Percentiles rank a stretch among this genome's conserved stretches.
phyloP scores from a whole-genome alignment of 2,797 vertebrate species.

The Poecilia velifera region DNA sequence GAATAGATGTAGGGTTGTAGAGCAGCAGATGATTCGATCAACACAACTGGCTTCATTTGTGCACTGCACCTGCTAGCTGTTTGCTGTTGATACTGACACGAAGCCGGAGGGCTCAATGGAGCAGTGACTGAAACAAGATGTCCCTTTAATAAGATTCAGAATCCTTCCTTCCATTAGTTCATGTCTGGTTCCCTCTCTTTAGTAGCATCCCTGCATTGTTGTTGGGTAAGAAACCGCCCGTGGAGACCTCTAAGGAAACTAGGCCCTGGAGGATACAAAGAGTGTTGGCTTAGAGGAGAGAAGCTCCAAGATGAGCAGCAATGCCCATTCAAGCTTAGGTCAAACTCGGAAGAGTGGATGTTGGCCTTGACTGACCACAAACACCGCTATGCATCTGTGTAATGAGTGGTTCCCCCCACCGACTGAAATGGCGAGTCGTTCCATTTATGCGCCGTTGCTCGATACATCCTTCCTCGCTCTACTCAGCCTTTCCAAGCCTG shows the following conservation, averaged over 20 bases:
- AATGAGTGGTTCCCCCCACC: constrained; percentile 68
- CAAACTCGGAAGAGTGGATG: constrained; percentile 69
- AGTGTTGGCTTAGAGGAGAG: constrained; percentile 31
- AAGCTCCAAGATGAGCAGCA: constrained; percentile 11
- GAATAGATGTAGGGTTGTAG: constrained; percentile 46
- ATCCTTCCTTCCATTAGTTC: constrained; percentile 62
- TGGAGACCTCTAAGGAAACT: constrained; percentile 51
- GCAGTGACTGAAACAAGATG: constrained; percentile 70
- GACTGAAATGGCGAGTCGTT: constrained; percentile 65
- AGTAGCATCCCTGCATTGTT: constrained; percentile 34
- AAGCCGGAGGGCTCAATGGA: constrained; percentile 50
- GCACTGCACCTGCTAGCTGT: constrained; percentile 69
- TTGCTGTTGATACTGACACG: constrained; percentile 62
- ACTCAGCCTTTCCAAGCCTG: constrained; percentile 42
- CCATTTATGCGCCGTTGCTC: constrained; percentile 55
- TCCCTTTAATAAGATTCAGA: constrained; percentile 69
- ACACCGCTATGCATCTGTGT: constrained; percentile 74
- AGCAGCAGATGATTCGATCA: constrained; percentile 59
- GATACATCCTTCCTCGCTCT: constrained; percentile 57
- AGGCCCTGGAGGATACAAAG: constrained; percentile 41
- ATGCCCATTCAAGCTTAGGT: constrained; percentile 36
- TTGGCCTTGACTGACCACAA: constrained; percentile 69
- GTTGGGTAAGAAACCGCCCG: constrained; percentile 50
- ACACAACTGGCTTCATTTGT: constrained; percentile 70
- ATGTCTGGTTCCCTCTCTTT: constrained; percentile 58